Percentiles rank a stretch among this genome's conserved stretches.
phyloP scores from a whole-genome alignment of 2,888 invertebrate genomes.

The Carpatolechia fugitivella region DNA sequence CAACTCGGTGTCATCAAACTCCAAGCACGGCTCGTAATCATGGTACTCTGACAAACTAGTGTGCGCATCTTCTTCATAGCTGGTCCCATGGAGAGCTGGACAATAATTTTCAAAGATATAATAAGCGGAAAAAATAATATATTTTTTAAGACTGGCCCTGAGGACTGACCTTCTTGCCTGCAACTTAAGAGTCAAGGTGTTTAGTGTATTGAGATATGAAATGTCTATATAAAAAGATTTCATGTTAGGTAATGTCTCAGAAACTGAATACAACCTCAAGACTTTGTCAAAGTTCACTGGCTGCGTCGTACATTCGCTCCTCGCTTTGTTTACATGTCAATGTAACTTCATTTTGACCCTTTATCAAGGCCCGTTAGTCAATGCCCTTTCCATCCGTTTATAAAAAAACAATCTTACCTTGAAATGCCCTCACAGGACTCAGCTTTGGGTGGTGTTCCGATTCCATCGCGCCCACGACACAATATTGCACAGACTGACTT shows the following conservation, averaged over 20 bases:
- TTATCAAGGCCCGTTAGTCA: neutral
- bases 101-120: no score
- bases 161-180: no score
- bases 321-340: conserved; percentile 1
- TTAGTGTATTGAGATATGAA: no score
- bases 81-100: conserved; percentile 56
- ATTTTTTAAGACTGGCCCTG: no score
- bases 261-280: neutral
- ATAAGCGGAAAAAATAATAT: no score
- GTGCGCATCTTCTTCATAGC: conserved; percentile 83
- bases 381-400: no score
- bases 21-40: conserved; percentile 96
- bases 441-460: conserved; percentile 18
- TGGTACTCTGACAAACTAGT: conserved; percentile 94
- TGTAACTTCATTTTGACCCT: neutral
- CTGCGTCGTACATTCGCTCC: neutral
- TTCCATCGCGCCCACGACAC: conserved; percentile 6
- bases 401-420: no score
- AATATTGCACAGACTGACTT: no score
- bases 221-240: no score
- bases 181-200: no score
- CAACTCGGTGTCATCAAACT: conserved; percentile 97
- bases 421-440: conserved; percentile 17
- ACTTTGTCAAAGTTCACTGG: neutral
- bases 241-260: no score